Evolutionary conservation across 2,888 invertebrate genomes (phyloP).

Genomic region (Tridacna gigas): DNA sequence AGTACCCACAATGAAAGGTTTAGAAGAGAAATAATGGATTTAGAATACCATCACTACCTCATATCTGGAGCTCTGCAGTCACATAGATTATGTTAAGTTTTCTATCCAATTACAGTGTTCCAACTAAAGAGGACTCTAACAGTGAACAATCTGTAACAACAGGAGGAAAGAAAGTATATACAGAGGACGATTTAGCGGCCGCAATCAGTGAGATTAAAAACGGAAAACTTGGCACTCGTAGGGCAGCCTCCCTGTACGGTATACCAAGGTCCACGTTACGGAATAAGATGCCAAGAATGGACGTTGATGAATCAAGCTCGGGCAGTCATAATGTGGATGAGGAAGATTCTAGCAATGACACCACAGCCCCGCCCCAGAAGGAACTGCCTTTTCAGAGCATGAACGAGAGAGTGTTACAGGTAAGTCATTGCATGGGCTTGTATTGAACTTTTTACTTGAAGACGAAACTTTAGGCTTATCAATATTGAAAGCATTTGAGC

Average conservation of each 20-base stretch:
- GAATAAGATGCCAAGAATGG: slow-evolving; percentile 91
- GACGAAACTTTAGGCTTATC: no score
- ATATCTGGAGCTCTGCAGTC: neutral
- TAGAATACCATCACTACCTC: neutral
- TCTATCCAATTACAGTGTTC: neutral
- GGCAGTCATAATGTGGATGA: slow-evolving; percentile 27
- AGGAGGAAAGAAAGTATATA: slow-evolving; percentile 88
- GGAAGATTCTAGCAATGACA: slow-evolving; percentile 43
- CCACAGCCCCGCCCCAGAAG: slow-evolving; percentile 2
- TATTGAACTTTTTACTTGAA: no score
- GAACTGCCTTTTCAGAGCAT: slow-evolving; percentile 5
- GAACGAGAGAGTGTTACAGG: slow-evolving; percentile 16
- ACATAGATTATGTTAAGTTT: neutral
- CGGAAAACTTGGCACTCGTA: slow-evolving; percentile 95
- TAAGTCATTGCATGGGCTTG: neutral
- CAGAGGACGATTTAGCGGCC: slow-evolving; percentile 96
- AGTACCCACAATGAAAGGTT: neutral
- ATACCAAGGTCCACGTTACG: slow-evolving; percentile 98
- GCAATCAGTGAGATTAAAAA: slow-evolving; percentile 97
- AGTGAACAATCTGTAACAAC: slow-evolving; percentile 38
- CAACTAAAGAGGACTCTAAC: neutral
- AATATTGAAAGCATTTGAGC: no score
- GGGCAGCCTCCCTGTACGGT: slow-evolving; percentile 97
- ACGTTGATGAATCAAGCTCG: slow-evolving; percentile 67
- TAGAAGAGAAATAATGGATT: neutral